phyloP scores from a whole-genome alignment of 2,113 vertebrate species.

The Rafetus swinhoei region DNA sequence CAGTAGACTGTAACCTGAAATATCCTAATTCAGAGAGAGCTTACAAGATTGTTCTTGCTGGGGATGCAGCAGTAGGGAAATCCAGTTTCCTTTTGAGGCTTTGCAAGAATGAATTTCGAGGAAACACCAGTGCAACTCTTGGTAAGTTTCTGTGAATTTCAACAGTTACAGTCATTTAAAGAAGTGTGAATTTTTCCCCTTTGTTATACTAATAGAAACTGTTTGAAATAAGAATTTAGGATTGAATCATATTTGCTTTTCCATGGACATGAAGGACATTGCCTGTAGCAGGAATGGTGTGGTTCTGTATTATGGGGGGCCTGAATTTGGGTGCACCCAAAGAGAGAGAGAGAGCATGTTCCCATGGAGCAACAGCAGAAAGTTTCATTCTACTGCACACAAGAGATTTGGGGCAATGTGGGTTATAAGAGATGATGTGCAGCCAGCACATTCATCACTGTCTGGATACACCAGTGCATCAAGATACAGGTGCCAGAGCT shows the following conservation, averaged over 20 bases:
- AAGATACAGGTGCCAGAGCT: background rate
- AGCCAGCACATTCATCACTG: background rate
- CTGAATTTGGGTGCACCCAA: background rate
- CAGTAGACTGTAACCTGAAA: conserved; percentile 66
- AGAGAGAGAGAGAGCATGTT: background rate
- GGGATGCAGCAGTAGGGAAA: conserved; percentile 96
- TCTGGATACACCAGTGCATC: background rate
- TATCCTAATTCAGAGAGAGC: conserved; percentile 84
- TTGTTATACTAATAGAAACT: background rate
- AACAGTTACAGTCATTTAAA: background rate
- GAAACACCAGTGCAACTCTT: conserved; percentile 88
- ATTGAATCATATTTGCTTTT: background rate
- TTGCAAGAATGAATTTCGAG: conserved; percentile 96
- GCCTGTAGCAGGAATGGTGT: background rate
- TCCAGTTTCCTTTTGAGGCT: conserved; percentile 95
- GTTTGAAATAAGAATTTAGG: background rate
- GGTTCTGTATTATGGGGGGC: background rate
- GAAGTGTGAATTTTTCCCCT: background rate
- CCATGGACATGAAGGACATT: background rate
- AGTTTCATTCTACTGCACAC: background rate
- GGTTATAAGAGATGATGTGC: background rate
- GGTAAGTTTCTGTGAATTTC: conserved; percentile 76
- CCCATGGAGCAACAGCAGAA: too few relatives aligned
- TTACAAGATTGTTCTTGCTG: conserved; percentile 93
- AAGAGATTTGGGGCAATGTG: background rate